A percentile compares a stretch with the other conserved stretches of the same genome.
phyloP scores from a whole-genome alignment of 2,888 invertebrate genomes.

The Elysia crispata region DNA sequence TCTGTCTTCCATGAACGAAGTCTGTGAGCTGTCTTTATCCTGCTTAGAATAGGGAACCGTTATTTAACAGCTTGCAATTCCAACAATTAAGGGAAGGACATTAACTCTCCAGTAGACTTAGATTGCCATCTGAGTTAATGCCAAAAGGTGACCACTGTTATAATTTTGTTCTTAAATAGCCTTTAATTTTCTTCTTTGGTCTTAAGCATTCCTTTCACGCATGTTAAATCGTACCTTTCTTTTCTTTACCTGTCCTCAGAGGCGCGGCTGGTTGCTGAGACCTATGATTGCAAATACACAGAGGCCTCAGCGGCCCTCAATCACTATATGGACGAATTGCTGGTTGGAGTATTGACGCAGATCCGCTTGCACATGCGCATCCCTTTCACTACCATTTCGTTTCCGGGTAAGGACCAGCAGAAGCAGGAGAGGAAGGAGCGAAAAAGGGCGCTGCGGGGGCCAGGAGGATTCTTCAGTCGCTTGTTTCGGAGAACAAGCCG shows the following conservation, averaged over 20 bases:
- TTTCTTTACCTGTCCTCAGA: slow-evolving; percentile 54
- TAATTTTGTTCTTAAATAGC: too few species aligned
- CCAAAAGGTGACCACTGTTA: too few species aligned
- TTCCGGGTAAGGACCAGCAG: slow-evolving; percentile 48
- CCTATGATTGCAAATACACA: slow-evolving; percentile 90
- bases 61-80: too few species aligned
- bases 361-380: slow-evolving; percentile 85
- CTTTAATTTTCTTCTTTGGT: too few species aligned
- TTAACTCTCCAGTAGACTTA: too few species aligned
- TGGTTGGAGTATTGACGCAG: slow-evolving; percentile 94
- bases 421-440: slow-evolving; percentile 41
- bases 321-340: slow-evolving; percentile 95
- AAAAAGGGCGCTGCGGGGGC: slow-evolving; percentile 53
- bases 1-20: too few species aligned
- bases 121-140: too few species aligned
- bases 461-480: slow-evolving; percentile 55
- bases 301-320: slow-evolving; percentile 97
- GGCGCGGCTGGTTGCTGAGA: slow-evolving; percentile 59
- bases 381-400: slow-evolving; percentile 52
- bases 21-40: too few species aligned
- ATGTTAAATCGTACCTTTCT: too few species aligned
- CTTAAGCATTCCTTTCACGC: too few species aligned
- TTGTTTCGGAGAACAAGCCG: slow-evolving; percentile 56
- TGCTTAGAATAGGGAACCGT: too few species aligned
- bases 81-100: too few species aligned